Evolutionary conservation across 30 jellyfish, hydroid and myxozoan genomes (phyloP).

Genomic region (Aurelia sp.): DNA sequence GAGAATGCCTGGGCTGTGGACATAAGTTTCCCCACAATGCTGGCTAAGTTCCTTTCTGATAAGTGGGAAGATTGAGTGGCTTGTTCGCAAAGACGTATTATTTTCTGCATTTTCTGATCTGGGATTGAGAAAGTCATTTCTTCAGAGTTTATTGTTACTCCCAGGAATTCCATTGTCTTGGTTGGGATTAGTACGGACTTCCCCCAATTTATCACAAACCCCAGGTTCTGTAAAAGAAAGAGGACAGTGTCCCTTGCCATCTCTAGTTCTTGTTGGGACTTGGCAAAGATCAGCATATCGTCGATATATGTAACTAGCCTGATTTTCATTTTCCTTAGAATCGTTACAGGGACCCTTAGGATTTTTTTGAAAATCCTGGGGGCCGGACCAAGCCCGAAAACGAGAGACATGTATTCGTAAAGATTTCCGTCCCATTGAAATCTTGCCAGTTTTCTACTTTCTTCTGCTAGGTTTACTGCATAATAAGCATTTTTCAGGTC

Average conservation of each 20-base stretch:
- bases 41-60: slow-evolving; percentile 38
- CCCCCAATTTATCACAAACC: not conserved
- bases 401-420: not conserved
- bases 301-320: slow-evolving; percentile 33
- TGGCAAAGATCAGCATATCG: slow-evolving; percentile 36
- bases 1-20: slow-evolving; percentile 61
- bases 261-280: slow-evolving; percentile 17
- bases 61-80: not conserved
- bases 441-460: not conserved
- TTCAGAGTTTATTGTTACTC: no score
- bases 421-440: not conserved
- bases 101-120: not conserved
- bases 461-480: not conserved
- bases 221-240: no score
- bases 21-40: slow-evolving; percentile 32
- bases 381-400: not conserved
- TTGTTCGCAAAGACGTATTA: slow-evolving; percentile 4
- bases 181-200: no score
- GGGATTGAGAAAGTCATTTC: slow-evolving; percentile 9
- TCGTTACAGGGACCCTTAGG: not conserved
- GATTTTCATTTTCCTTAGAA: not conserved
- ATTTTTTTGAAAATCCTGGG: not conserved
- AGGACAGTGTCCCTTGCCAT: not conserved
- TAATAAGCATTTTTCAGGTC: not conserved
- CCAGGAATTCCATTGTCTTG: no score